A percentile compares a stretch with the other conserved stretches of the same genome.
phyloP scores from a whole-genome alignment of 2,888 invertebrate species.

The Cryptocephalus primarius region DNA sequence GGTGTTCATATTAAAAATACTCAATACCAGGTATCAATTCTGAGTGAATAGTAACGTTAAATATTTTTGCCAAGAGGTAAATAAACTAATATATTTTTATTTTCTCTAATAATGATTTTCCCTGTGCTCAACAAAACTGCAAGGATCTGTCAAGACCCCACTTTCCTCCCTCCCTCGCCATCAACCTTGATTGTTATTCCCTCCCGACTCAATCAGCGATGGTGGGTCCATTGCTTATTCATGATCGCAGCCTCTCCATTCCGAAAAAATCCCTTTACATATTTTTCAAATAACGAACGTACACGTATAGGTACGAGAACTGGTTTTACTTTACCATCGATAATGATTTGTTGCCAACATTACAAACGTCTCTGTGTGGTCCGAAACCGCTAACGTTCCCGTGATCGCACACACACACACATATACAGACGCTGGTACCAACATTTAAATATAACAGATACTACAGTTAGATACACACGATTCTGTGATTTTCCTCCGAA shows the following conservation, averaged over 20 bases:
- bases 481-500: constrained; percentile 5
- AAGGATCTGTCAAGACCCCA: too few relatives aligned
- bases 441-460: constrained; percentile 23
- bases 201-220: neutral
- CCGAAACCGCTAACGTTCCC: constrained; percentile 16
- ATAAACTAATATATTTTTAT: too few relatives aligned
- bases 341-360: constrained; percentile 25
- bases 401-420: constrained; percentile 18
- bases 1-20: too few relatives aligned
- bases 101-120: too few relatives aligned
- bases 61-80: too few relatives aligned
- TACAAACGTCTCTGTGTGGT: constrained; percentile 24
- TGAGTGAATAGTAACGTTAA: too few relatives aligned
- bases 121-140: too few relatives aligned
- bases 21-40: too few relatives aligned
- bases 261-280: constrained; percentile 8
- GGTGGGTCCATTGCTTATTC: neutral
- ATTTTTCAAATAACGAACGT: constrained; percentile 15
- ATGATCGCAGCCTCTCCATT: neutral
- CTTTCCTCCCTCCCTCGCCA: too few relatives aligned
- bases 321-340: constrained; percentile 23
- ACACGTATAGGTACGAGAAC: constrained; percentile 7
- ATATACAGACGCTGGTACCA: constrained; percentile 8
- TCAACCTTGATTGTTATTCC: too few relatives aligned
- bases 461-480: constrained; percentile 17